A percentile compares a stretch with the other conserved stretches of the same genome.
phyloP scores from a whole-genome alignment of 2,888 invertebrate species.

The Neoscelio sp. region DNA sequence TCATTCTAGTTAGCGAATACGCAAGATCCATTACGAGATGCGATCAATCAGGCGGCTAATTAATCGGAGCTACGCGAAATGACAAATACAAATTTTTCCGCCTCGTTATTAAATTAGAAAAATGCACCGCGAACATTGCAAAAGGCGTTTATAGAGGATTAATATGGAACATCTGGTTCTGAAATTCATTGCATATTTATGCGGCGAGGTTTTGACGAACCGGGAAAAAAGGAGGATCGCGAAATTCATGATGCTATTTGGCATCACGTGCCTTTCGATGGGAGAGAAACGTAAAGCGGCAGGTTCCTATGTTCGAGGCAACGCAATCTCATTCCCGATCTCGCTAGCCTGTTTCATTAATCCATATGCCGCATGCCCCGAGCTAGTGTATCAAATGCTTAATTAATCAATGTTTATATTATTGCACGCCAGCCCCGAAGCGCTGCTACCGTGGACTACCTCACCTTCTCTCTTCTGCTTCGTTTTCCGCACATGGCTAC shows the following conservation, averaged over 20 bases:
- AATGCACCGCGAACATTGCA: not conserved
- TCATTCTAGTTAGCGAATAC: slow-evolving; percentile 74
- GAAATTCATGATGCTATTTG: slow-evolving; percentile 55
- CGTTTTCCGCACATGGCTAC: slow-evolving; percentile 52
- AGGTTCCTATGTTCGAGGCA: slow-evolving; percentile 62
- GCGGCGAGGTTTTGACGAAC: slow-evolving; percentile 30
- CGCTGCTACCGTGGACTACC: slow-evolving; percentile 67
- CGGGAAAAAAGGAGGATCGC: slow-evolving; percentile 23
- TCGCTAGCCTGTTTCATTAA: slow-evolving; percentile 73
- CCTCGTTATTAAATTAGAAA: slow-evolving; percentile 7
- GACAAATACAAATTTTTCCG: slow-evolving; percentile 26
- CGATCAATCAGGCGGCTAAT: slow-evolving; percentile 79
- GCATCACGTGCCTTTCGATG: slow-evolving; percentile 51
- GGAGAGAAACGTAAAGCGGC: slow-evolving; percentile 63
- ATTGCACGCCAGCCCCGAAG: slow-evolving; percentile 74
- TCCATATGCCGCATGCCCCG: slow-evolving; percentile 70
- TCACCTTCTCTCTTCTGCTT: slow-evolving; percentile 33
- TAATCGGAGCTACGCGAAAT: slow-evolving; percentile 11
- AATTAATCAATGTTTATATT: slow-evolving; percentile 81
- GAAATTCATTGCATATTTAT: slow-evolving; percentile 50
- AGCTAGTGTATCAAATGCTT: slow-evolving; percentile 74
- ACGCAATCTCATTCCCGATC: slow-evolving; percentile 64
- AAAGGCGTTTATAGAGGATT: not conserved
- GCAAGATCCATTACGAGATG: slow-evolving; percentile 73
- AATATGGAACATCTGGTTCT: slow-evolving; percentile 41